Percentiles rank a stretch among this genome's conserved stretches.
Conservation (phyloP, 2,888 invertebrate genomes). For the Oligia latruncula region DNA sequence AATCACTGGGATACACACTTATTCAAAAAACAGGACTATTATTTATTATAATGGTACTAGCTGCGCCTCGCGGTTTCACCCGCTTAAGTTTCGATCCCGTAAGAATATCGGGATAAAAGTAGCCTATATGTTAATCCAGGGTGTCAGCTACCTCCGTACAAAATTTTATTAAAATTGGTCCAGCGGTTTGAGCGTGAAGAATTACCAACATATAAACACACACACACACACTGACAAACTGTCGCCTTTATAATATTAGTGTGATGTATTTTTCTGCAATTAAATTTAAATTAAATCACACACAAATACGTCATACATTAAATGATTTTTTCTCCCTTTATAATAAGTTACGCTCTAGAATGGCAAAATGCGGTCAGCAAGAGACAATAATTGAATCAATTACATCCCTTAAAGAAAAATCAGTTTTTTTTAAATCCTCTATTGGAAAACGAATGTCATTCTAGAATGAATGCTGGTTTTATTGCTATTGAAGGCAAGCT, state of each 20-base stretch:
- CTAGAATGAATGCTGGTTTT: constrained; percentile 6
- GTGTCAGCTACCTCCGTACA: too few relatives aligned
- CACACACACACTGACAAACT: too few relatives aligned
- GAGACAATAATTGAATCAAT: constrained; percentile 4
- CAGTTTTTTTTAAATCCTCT: constrained; percentile 4
- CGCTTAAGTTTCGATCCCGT: too few relatives aligned
- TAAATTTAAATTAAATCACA: not conserved
- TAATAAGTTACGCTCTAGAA: not conserved
- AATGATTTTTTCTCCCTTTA: not conserved
- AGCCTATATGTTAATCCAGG: too few relatives aligned
- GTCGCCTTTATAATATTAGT: too few relatives aligned
- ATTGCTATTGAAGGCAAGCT: not conserved
- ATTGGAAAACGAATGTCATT: constrained; percentile 22
- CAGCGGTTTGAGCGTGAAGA: too few relatives aligned
- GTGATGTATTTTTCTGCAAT: not conserved
- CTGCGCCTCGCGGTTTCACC: too few relatives aligned
- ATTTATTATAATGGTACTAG: not conserved
- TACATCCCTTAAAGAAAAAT: not conserved
- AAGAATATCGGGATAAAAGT: too few relatives aligned
- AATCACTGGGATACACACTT: not conserved
- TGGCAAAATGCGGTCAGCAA: not conserved
- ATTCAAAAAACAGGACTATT: not conserved
- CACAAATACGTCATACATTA: not conserved
- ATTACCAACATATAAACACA: too few relatives aligned
- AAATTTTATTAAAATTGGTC: too few relatives aligned